Evolutionary conservation across 2,113 vertebrate genomes (phyloP), one percentile per base, ranked within the genome.

Genomic region (Hydropotes inermis): DNA sequence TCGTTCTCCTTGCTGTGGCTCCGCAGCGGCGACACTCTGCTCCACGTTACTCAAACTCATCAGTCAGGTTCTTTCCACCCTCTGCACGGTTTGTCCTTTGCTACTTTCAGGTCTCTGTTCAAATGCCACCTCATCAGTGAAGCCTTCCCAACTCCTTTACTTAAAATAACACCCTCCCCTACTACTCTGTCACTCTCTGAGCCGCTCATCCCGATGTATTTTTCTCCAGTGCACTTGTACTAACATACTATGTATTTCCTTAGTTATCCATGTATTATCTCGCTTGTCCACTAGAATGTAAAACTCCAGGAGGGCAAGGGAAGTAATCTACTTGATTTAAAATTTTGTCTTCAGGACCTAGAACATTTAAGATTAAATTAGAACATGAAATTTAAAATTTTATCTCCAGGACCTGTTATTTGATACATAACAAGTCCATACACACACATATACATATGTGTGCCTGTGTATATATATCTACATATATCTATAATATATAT

Each of bases 1-100:
- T 52, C 45, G 2, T 5, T 60, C 10, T 36, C 1, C 58, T 52
- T 9, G 30, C 9, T 0, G 0, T 16, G n/a, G 17, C 43, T 39
- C 17, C 9, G 9, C 8, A 15, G 57, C 9, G 74, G 54, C 19
- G 28, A 19, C 2, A 1, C 12, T 30, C 67, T 27, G 54, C n/a
- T 30, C 10, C 1, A 0, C 6, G 2, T 60, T 8, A 13, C 12
- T 19, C 33, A 55, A 1, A 52, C 12, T 43, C 8, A 81, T 21
- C 33, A 25, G 1, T 7, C 61, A 16, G 14, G 52, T 13, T 1
- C 47, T 13, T 16, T 2, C n/a, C 7, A 7, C 7, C 11, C 45
- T 50, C n/a, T 4, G 11, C n/a, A 8, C 0, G 0, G 12, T 21
- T 43, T 39, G 45, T 43, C 19, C 12, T 64, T 57, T 54, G 64